Evolutionary conservation across 2,888 invertebrate species (phyloP), one percentile per base, ranked within the genome.

Genomic region (Saturnia japonica): DNA sequence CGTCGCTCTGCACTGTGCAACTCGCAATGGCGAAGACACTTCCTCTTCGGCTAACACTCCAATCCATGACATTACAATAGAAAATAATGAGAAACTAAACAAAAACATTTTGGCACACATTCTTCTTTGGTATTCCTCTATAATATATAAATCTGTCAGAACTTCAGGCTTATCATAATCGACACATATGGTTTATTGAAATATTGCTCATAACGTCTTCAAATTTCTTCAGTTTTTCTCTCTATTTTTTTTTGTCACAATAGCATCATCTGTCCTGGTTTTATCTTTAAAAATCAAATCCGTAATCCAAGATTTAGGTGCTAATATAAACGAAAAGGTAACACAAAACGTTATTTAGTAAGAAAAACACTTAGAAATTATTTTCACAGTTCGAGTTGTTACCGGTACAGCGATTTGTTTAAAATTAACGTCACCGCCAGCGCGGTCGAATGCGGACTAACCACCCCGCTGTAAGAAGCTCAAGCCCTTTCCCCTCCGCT

Each of bases 1-100:
- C 78, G 96, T 95, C 77, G 96, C 96, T 88, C 96, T 91, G 88
- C 96, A 96, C 82, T 96, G 96, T 79, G 96, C 96, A 78, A 96
- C 96, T 82, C 96, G 95, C 77, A 96, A 89, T 72, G 96, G 96
- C 81, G 96, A 96, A 74, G 95, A 96, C 78, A 96, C 95, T 86
- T 96, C 96, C 91, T 95, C 95, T 82, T 95, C 95, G 77, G 95
- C 95, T 70, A 86, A 80, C 86, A 91, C 93, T 85, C 90, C 93
- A 90, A 93, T 93, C 94, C 94, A 92, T 80, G 90, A 87, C 82
- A 90, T 85, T 77, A 92, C 80, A 78, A 88, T 82, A 81, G 90
- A 88, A 86, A 93, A 89, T 83, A 93, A 85, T 84, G 87, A 89
- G 81, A 92, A 93, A 93, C 91, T 91, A 92, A 88, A 91, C 83